Percentiles rank a stretch among this genome's conserved stretches.
Evolutionary conservation across 2,888 invertebrate genomes (phyloP).

Genomic region (Patella ulyssiponensis): DNA sequence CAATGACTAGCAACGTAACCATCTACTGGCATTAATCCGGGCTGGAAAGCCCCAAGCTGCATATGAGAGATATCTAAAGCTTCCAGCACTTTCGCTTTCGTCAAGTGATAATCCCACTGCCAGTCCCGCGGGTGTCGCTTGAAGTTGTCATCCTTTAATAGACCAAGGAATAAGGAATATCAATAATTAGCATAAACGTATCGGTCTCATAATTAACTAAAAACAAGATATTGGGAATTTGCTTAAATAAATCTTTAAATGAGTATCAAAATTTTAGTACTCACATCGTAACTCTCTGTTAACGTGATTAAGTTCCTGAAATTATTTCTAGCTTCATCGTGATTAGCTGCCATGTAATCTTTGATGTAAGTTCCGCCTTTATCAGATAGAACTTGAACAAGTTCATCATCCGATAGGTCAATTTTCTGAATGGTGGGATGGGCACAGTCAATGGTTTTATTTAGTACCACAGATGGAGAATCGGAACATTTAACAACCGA

Average conservation of each 20-base stretch:
- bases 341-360: conserved; percentile 28
- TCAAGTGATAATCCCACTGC: conserved; percentile 18
- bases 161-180: too few relatives aligned
- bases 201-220: too few relatives aligned
- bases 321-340: conserved; percentile 22
- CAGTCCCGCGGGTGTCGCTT: conserved; percentile 13
- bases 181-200: too few relatives aligned
- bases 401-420: conserved; percentile 16
- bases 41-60: background rate
- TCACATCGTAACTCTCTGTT: conserved; percentile 16
- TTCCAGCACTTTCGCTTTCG: conserved; percentile 22
- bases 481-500: too few relatives aligned
- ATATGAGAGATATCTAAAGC: conserved; percentile 23
- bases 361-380: conserved; percentile 29
- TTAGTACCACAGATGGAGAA: too few relatives aligned
- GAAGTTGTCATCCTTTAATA: conserved; percentile 6
- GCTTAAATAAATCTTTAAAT: too few relatives aligned
- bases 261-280: too few relatives aligned
- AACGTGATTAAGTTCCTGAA: conserved; percentile 30
- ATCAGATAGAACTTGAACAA: conserved; percentile 29
- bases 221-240: too few relatives aligned
- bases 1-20: too few relatives aligned
- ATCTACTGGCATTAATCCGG: too few relatives aligned
- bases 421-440: background rate
- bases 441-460: too few relatives aligned